phyloP scores from a whole-genome alignment of 2,797 vertebrate genomes.

The Coendou prehensilis region DNA sequence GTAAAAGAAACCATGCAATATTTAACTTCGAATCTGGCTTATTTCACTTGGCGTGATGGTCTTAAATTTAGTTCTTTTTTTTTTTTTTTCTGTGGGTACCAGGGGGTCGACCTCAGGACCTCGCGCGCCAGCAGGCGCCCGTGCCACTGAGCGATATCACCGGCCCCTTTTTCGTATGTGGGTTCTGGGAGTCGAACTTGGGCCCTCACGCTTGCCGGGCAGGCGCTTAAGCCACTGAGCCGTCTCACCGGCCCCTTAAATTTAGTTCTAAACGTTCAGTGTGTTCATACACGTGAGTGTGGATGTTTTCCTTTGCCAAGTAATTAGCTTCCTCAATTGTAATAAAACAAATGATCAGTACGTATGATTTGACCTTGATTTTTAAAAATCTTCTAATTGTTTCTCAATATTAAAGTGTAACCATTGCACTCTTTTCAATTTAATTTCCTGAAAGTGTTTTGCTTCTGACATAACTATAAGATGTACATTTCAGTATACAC shows the following conservation, averaged over 20 bases:
- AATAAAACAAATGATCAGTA: neutral
- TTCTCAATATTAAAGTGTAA: neutral
- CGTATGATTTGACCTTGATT: neutral
- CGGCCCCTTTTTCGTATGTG: too few species aligned
- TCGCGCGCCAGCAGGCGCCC: too few species aligned
- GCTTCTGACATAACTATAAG: neutral
- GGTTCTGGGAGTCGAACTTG: too few species aligned
- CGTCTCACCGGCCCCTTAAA: too few species aligned
- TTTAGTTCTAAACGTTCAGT: neutral
- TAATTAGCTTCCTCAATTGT: neutral
- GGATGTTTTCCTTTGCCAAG: neutral
- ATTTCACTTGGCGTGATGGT: neutral
- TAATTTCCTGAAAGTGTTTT: slow-evolving; percentile 6
- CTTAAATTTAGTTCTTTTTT: neutral
- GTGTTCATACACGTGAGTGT: neutral
- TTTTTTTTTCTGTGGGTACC: too few species aligned
- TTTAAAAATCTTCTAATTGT: neutral
- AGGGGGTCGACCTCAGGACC: too few species aligned
- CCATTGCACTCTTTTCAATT: neutral
- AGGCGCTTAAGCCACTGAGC: too few species aligned
- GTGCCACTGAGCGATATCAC: too few species aligned
- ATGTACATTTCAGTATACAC: neutral
- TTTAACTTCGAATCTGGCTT: neutral
- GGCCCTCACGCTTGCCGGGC: too few species aligned
- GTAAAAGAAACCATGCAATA: neutral